These are phyloP conservation scores for Propithecus perrieri DNA, from an alignment of 2,797 vertebrate species.

Conservation along the genomic window DNA sequence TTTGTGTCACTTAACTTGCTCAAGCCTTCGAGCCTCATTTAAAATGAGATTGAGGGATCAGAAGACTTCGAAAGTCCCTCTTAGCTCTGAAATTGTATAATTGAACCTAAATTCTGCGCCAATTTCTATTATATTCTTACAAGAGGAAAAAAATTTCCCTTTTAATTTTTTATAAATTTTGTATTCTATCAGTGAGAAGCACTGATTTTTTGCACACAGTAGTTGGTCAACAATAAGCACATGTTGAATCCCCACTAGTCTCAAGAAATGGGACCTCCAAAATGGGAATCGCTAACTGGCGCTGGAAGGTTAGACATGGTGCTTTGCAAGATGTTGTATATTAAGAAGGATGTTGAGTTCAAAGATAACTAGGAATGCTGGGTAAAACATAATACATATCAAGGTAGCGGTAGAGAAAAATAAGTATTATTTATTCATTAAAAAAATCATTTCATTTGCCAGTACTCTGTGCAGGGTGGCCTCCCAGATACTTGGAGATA, in stretches of 20 bases:
- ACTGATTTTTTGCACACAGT: not conserved
- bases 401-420: not conserved
- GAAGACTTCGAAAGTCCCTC: not conserved
- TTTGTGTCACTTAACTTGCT: not conserved
- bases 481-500: not conserved
- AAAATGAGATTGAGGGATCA: not conserved
- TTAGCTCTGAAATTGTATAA: not conserved
- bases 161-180: not conserved
- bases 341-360: not conserved
- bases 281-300: not conserved
- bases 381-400: not conserved
- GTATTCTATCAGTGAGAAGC: not conserved
- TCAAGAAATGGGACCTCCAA: not conserved
- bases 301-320: not conserved
- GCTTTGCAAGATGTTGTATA: not conserved
- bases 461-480: not conserved
- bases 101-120: not conserved
- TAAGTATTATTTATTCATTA: conserved; percentile 5
- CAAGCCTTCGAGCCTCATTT: not conserved
- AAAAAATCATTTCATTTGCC: not conserved
- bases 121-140: not conserved
- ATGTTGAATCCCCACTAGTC: not conserved
- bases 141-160: not conserved
- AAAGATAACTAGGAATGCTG: not conserved
- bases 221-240: not conserved